Evolutionary conservation across 2,888 invertebrate species (phyloP).

Genomic region (Euplagia quadripunctaria): DNA sequence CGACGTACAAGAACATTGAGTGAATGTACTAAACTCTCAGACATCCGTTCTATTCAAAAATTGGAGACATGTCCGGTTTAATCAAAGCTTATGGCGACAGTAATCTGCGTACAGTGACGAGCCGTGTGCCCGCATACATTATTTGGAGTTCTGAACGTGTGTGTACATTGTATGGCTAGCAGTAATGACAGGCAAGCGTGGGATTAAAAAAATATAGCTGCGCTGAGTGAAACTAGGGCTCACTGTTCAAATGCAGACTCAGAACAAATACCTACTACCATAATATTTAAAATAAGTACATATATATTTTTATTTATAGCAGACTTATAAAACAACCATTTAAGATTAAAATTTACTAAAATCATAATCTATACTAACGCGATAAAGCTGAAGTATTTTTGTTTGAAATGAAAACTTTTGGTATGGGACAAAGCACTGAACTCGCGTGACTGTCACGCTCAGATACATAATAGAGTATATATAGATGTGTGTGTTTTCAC

Average conservation of each 20-base stretch:
- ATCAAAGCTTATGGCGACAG: constrained; percentile 31
- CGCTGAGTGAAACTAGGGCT: constrained; percentile 5
- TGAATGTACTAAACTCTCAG: background rate
- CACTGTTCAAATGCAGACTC: background rate
- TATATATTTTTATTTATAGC: too few species aligned
- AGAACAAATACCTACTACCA: background rate
- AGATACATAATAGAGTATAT: too few species aligned
- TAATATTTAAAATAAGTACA: background rate
- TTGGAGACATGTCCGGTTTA: constrained; percentile 25
- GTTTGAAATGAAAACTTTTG: background rate
- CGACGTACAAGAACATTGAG: background rate
- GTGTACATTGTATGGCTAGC: constrained; percentile 13
- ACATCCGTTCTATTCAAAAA: constrained; percentile 13
- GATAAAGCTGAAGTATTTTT: background rate
- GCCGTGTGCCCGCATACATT: constrained; percentile 56
- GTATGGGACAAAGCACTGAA: too few species aligned
- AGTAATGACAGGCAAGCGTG: constrained; percentile 11
- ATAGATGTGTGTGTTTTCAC: too few species aligned
- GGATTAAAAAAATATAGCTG: constrained; percentile 18
- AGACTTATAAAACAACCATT: background rate
- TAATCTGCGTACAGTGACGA: constrained; percentile 39
- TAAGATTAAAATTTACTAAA: too few species aligned
- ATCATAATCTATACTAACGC: too few species aligned
- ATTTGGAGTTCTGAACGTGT: constrained; percentile 44
- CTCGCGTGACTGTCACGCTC: too few species aligned